Percentiles rank a stretch among this genome's conserved stretches.
Conservation (phyloP, 1,140 invertebrate genomes). For the Drosophila busckii region DNA sequence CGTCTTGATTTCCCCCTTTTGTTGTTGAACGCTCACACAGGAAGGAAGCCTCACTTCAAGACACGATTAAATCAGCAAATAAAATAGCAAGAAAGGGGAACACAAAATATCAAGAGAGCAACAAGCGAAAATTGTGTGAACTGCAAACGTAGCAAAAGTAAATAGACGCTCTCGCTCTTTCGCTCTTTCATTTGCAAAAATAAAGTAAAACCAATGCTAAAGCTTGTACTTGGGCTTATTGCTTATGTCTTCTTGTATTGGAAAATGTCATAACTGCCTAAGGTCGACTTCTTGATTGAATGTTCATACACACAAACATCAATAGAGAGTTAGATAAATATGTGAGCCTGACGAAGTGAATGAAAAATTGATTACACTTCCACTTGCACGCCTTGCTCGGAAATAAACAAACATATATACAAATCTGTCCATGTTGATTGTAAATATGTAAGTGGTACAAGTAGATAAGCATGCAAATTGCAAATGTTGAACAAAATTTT, state of each 20-base stretch:
- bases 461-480: slow-evolving; percentile 33
- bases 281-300: slow-evolving; percentile 61
- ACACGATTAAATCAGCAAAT: slow-evolving; percentile 74
- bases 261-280: slow-evolving; percentile 37
- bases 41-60: slow-evolving; percentile 75
- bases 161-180: no score
- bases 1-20: no score
- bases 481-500: slow-evolving; percentile 12
- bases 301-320: no score
- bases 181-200: slow-evolving; percentile 9
- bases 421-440: no score
- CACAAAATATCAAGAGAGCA: slow-evolving; percentile 39
- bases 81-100: slow-evolving; percentile 62
- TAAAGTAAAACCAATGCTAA: slow-evolving; percentile 5
- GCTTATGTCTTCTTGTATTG: no score
- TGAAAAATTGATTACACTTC: slow-evolving; percentile 35
- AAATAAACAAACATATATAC: neutral
- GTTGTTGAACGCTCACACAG: no score
- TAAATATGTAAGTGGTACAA: neutral
- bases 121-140: slow-evolving; percentile 33
- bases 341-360: no score
- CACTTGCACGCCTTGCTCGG: no score
- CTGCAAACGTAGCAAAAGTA: slow-evolving; percentile 40
- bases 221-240: no score
- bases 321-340: no score